Evolutionary conservation across 64 coral and sea anemone species (phyloP).

Genomic region (Acropora yongei): DNA sequence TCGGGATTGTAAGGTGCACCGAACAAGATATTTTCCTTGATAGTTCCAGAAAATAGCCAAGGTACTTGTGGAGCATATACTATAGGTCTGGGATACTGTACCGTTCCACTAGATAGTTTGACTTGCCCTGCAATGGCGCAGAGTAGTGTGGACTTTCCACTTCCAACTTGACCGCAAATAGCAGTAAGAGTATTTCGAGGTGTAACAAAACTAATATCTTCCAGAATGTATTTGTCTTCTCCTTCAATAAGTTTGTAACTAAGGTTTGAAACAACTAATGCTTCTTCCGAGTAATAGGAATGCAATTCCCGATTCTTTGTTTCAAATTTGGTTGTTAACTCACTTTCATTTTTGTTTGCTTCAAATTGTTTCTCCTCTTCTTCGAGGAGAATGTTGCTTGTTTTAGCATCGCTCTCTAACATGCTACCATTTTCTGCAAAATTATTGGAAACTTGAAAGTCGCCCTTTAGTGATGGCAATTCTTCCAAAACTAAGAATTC

Average conservation of each 20-base stretch:
- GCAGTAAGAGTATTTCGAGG: background rate
- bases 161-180: background rate
- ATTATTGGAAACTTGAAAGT: too few relatives aligned
- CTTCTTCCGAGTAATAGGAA: background rate
- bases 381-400: background rate
- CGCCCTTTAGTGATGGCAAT: background rate
- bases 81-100: background rate
- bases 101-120: too few relatives aligned
- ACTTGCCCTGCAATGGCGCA: too few relatives aligned
- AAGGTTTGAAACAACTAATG: background rate
- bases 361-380: background rate
- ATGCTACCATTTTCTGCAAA: too few relatives aligned
- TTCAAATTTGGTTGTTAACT: too few relatives aligned
- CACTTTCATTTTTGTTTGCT: too few relatives aligned
- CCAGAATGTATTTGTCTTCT: background rate
- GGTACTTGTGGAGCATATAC: background rate
- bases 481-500: slow-evolving; percentile 3
- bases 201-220: background rate
- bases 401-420: background rate
- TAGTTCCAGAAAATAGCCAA: slow-evolving; percentile 38
- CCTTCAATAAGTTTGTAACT: background rate
- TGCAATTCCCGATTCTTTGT: background rate
- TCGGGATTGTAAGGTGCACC: background rate
- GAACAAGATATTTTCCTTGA: slow-evolving; percentile 22
- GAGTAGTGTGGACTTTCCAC: background rate